Base-by-base conservation (phyloP, 1,140 invertebrate species). In the Helicoverpa armigera region DNA sequence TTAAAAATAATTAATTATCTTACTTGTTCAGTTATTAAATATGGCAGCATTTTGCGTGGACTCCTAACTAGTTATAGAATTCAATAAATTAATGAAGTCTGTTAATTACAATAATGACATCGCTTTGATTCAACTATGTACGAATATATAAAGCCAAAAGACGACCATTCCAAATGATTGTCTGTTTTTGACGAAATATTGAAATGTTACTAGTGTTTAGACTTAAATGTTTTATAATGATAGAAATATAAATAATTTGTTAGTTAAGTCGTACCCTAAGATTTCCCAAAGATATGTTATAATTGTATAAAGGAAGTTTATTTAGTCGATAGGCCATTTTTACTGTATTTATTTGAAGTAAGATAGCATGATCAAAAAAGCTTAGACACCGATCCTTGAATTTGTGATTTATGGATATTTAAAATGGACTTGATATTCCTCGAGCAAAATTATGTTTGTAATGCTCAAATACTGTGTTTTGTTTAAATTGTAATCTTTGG, bases 251-350 rank as follows among this genome's bases (percentile, higher is more conserved):
- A 31, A 74, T 76, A 76, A 31, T 75, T 31, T 56, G 35, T 50
- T 54, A 80, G 54, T 54, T 77, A 73, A 72, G 43, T 29, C 31
- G 54, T 82, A 76, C 74, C 75, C 61, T 69, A 67, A 74, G 75
- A 78, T 75, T 79, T 69, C 73, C 74, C 83, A 84, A 84, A 82
- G 67, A 82, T 82, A 72, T 83, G 63, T 61, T 78, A 60, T 70
- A 67, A 63, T 35, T 76, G 75, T 72, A 48, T 61, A 60, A 61
- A 54, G 65, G 13, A 61, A 69, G 43, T 79, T 79, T 56, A 79
- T 70, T 69, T 69, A 69, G 50, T 43, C 48, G 51, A 56, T 54
- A 72, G 29, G 14, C 12, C 11, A 35, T 51, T 70, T 51, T 50
- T 29, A 53, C 43, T 70, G 67, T 70, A 70, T 70, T 70, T 51